phyloP scores from a whole-genome alignment of 1,140 invertebrate species.

The Anthonomus grandis region DNA sequence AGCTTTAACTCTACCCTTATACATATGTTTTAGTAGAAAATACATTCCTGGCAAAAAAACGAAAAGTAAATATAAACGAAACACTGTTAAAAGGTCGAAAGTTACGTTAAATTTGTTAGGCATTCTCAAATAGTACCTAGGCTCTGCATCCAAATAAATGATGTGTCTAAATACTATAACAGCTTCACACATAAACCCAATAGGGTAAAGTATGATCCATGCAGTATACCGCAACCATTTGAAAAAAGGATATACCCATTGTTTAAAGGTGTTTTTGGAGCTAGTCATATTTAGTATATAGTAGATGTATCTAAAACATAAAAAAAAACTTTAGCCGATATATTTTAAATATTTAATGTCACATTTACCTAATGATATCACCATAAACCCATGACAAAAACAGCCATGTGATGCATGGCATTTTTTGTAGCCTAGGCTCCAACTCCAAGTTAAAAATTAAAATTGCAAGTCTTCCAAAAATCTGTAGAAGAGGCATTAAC shows the following conservation, averaged over 20 bases:
- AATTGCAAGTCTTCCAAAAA: constrained; percentile 73
- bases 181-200: constrained; percentile 86
- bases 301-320: constrained; percentile 76
- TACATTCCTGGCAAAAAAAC: constrained; percentile 72
- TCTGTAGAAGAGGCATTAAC: constrained; percentile 65
- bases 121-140: constrained; percentile 69
- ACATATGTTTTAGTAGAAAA: constrained; percentile 77
- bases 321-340: neutral
- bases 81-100: constrained; percentile 78
- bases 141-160: constrained; percentile 85
- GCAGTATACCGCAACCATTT: constrained; percentile 91
- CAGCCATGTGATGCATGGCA: constrained; percentile 83
- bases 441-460: constrained; percentile 80
- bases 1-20: constrained; percentile 61
- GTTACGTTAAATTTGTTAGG: constrained; percentile 84
- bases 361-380: constrained; percentile 72
- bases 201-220: constrained; percentile 90
- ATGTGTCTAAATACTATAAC: constrained; percentile 76
- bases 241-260: constrained; percentile 51
- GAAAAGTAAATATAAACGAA: constrained; percentile 75
- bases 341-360: no score
- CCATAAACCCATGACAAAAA: constrained; percentile 78
- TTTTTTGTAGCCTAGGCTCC: constrained; percentile 81
- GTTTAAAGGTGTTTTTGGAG: constrained; percentile 69
- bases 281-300: constrained; percentile 67